Evolutionary conservation across 2,113 vertebrate species (phyloP).

Genomic region (Abramis brama): DNA sequence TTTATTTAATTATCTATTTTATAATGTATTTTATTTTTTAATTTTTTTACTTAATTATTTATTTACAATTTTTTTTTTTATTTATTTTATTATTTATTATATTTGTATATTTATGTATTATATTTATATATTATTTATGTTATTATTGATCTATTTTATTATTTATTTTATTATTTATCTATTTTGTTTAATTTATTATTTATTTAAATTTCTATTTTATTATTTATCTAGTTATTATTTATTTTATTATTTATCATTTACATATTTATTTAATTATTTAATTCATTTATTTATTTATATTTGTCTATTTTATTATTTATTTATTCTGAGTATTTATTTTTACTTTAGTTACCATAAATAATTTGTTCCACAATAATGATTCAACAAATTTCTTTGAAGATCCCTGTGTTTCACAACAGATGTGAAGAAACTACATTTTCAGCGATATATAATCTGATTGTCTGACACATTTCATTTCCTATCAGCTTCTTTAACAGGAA

Average conservation of each 20-base stretch:
- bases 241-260: neutral
- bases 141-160: neutral
- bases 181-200: neutral
- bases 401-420: neutral
- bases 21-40: neutral
- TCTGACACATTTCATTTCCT: conserved; percentile 22
- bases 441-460: neutral
- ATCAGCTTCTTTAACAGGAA: neutral
- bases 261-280: neutral
- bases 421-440: neutral
- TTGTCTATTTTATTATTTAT: neutral
- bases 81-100: neutral
- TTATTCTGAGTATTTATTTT: neutral
- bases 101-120: neutral
- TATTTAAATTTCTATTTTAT: neutral
- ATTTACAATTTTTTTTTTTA: neutral
- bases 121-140: neutral
- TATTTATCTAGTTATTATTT: neutral
- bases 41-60: neutral
- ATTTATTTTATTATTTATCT: neutral
- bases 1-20: neutral
- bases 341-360: neutral
- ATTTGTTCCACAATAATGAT: neutral
- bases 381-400: too few species aligned
- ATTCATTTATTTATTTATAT: neutral